Conservation (phyloP, 2,888 invertebrate species). For the Polyploca ridens region DNA sequence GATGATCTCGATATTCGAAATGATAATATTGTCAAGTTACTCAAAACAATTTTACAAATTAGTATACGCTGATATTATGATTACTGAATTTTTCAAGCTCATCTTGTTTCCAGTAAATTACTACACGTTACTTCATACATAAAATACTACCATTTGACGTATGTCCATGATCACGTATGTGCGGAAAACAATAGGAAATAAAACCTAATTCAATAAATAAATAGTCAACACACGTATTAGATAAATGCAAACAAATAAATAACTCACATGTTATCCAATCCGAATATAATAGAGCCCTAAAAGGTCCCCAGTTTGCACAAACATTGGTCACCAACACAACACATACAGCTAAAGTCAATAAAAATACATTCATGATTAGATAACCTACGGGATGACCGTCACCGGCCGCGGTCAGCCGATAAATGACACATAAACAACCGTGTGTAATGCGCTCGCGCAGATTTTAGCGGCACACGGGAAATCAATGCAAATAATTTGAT, state of each 20-base stretch:
- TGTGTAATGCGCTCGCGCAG: constrained; percentile 14
- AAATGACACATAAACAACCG: constrained; percentile 39
- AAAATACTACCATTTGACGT: no score
- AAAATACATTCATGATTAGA: constrained; percentile 37
- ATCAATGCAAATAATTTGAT: neutral
- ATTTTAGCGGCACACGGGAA: neutral
- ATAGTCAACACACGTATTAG: no score
- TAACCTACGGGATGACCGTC: constrained; percentile 39
- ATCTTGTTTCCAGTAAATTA: no score
- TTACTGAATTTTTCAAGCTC: no score
- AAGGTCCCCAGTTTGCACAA: constrained; percentile 52
- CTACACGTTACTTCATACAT: no score
- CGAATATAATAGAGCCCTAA: constrained; percentile 63
- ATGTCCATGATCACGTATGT: no score
- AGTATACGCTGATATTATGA: no score
- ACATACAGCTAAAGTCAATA: constrained; percentile 38
- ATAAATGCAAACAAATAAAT: constrained; percentile 12
- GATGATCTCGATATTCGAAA: no score
- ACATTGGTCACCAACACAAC: constrained; percentile 34
- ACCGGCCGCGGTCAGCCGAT: constrained; percentile 36
- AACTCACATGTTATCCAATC: constrained; percentile 74
- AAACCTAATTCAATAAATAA: neutral
- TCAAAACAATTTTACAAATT: no score
- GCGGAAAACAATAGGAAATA: neutral
- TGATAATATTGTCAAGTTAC: no score